phyloP scores from a whole-genome alignment of 2,888 invertebrate species.

The Agonopterix subpropinquella region DNA sequence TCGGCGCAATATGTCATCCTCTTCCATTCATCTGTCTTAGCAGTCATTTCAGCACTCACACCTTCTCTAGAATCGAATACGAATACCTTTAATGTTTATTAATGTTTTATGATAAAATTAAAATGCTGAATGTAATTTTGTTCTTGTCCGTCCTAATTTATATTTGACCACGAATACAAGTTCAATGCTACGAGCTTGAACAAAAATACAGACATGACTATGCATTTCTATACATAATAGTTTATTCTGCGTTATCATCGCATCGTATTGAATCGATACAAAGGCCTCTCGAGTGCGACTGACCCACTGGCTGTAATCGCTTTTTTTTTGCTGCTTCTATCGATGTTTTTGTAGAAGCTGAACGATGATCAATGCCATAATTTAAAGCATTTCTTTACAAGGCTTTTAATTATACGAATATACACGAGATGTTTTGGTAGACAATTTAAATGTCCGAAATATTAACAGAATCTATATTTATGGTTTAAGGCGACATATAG shows the following conservation, averaged over 20 bases:
- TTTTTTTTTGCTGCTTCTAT: slow-evolving; percentile 15
- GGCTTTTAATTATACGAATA: no score
- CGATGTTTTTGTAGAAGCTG: slow-evolving; percentile 11
- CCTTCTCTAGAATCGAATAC: no score
- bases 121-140: no score
- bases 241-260: slow-evolving; percentile 38
- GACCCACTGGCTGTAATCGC: slow-evolving; percentile 26
- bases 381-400: slow-evolving; percentile 9
- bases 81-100: no score
- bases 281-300: slow-evolving; percentile 26
- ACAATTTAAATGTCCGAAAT: no score
- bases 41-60: no score
- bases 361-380: slow-evolving; percentile 12
- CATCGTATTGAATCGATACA: slow-evolving; percentile 27
- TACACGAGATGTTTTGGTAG: no score
- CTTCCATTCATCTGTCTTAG: no score
- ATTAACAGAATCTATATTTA: neutral
- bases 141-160: neutral
- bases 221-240: slow-evolving; percentile 24
- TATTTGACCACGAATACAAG: slow-evolving; percentile 6
- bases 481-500: neutral
- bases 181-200: slow-evolving; percentile 39
- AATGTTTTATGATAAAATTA: no score
- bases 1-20: no score
- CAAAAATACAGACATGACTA: slow-evolving; percentile 41